Evolutionary conservation across 2,113 vertebrate species (phyloP).

Genomic region (Sapajus apella): DNA sequence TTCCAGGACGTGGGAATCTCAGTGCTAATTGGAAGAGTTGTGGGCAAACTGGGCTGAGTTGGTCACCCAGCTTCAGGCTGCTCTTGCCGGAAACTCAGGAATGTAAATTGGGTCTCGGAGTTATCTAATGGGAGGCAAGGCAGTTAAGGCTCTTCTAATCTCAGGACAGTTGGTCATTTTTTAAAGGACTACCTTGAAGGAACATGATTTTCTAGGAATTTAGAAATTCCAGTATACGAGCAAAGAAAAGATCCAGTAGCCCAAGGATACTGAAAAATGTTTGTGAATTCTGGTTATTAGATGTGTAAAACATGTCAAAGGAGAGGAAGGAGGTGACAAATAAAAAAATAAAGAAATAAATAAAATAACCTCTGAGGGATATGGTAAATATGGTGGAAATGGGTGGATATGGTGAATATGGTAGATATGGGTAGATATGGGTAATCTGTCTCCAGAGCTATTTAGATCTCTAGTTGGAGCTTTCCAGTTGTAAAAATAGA

Average conservation of each 20-base stretch:
- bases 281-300: neutral
- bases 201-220: neutral
- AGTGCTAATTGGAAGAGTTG: neutral
- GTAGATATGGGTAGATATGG: no score
- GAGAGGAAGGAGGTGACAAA: neutral
- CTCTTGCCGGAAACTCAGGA: neutral
- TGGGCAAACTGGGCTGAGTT: neutral
- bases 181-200: neutral
- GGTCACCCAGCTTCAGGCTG: neutral
- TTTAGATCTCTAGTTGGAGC: neutral
- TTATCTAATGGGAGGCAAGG: neutral
- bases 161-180: neutral
- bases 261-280: neutral
- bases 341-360: neutral
- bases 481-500: conserved; percentile 3
- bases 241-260: neutral
- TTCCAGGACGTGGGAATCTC: neutral
- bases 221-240: neutral
- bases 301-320: neutral
- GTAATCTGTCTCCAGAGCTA: neutral
- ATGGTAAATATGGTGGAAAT: neutral
- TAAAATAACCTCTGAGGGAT: neutral
- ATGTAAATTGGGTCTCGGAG: neutral
- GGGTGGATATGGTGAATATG: neutral
- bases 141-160: neutral